Percentiles rank a stretch among this genome's conserved stretches.
Conservation (phyloP, 2,113 vertebrate species). For the Centropus unirufus region DNA sequence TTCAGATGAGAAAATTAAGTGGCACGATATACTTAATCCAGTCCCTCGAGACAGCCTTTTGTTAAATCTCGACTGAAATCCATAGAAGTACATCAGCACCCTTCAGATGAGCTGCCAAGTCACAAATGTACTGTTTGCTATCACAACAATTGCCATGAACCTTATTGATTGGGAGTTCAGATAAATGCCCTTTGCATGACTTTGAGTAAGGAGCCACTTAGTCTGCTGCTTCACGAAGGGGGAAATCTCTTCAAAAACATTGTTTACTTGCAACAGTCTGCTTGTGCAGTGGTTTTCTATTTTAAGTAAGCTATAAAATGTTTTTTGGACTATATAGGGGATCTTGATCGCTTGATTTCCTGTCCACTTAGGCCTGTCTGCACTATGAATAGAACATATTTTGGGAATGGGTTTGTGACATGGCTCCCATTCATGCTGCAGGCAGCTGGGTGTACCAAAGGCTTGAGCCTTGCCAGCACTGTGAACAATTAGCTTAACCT, state of each 20-base stretch:
- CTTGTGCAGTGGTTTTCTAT: conserved; percentile 43
- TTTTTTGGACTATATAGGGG: conserved; percentile 8
- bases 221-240: conserved; percentile 45
- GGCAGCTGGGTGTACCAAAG: not conserved
- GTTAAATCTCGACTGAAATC: conserved; percentile 64
- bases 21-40: conserved; percentile 28
- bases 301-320: conserved; percentile 60
- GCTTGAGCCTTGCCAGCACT: not conserved
- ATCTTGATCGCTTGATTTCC: conserved; percentile 25
- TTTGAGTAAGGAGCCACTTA: conserved; percentile 61
- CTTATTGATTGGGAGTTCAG: conserved; percentile 65
- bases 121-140: conserved; percentile 73
- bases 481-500: not conserved
- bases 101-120: conserved; percentile 73
- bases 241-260: conserved; percentile 65
- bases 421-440: rapidly evolving
- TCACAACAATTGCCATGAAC: conserved; percentile 68
- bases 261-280: conserved; percentile 3
- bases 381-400: not conserved
- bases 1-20: conserved; percentile 49
- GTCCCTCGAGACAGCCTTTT: conserved; percentile 51
- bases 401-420: not conserved
- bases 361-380: not conserved
- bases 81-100: conserved; percentile 57
- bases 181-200: conserved; percentile 71